These are phyloP conservation scores for Drosophila mimetica DNA, from an alignment of 2,888 invertebrate genomes.

Conservation along the genomic window DNA sequence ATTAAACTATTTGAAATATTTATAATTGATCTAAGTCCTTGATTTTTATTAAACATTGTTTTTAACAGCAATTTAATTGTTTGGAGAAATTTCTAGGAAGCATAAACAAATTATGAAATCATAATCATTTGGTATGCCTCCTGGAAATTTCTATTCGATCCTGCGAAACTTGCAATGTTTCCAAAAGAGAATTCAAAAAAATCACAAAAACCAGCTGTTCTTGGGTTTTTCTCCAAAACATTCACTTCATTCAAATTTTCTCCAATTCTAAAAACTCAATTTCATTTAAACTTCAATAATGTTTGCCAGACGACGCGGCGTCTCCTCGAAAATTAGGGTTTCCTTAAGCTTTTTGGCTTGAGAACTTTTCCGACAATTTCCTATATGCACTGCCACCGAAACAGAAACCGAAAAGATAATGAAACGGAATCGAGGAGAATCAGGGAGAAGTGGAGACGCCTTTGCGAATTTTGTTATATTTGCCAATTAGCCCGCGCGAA, in stretches of 20 bases:
- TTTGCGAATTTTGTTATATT: constrained; percentile 47
- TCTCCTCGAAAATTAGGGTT: constrained; percentile 11
- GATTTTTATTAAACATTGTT: too few relatives aligned
- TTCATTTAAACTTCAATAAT: not conserved
- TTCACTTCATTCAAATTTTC: constrained; percentile 1
- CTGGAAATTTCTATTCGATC: too few relatives aligned
- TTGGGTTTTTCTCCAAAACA: not conserved
- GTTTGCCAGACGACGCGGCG: constrained; percentile 11
- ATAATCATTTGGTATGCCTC: too few relatives aligned
- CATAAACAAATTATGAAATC: too few relatives aligned
- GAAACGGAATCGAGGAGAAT: constrained; percentile 2
- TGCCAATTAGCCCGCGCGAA: constrained; percentile 77
- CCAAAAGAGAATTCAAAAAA: too few relatives aligned
- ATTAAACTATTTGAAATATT: too few relatives aligned
- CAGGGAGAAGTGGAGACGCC: constrained; percentile 12
- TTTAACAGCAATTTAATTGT: too few relatives aligned
- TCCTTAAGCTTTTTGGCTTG: not conserved
- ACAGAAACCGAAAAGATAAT: constrained; percentile 20
- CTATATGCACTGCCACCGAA: constrained; percentile 26
- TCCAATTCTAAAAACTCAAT: not conserved
- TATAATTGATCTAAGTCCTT: not conserved
- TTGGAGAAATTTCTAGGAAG: too few relatives aligned
- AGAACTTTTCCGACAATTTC: constrained; percentile 23
- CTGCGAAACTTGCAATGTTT: not conserved
- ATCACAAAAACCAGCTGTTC: not conserved